These are phyloP conservation scores for Epinotia nisella DNA, from an alignment of 2,888 invertebrate species.

Conservation along the genomic window DNA sequence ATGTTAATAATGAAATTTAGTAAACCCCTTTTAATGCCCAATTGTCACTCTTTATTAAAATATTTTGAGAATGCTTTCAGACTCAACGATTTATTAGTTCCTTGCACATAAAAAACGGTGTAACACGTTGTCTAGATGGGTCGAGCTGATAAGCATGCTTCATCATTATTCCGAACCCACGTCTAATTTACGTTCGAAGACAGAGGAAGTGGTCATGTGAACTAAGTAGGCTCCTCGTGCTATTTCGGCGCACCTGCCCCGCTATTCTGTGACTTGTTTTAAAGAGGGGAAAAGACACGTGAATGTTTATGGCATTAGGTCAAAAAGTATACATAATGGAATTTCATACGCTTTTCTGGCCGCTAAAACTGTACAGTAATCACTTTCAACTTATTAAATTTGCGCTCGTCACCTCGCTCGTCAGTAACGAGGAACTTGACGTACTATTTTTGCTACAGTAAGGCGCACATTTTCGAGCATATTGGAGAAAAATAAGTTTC, in stretches of 20 bases:
- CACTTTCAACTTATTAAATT: too few relatives aligned
- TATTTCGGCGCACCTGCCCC: slow-evolving; percentile 57
- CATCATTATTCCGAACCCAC: slow-evolving; percentile 74
- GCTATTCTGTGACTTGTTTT: too few relatives aligned
- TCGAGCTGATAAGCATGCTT: slow-evolving; percentile 53
- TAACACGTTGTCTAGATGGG: slow-evolving; percentile 46
- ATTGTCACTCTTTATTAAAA: not conserved
- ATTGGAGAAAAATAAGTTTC: too few relatives aligned
- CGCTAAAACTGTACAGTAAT: too few relatives aligned
- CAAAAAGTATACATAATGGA: too few relatives aligned
- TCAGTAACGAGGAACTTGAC: too few relatives aligned
- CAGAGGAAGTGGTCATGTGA: slow-evolving; percentile 74
- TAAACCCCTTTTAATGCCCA: not conserved
- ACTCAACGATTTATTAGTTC: slow-evolving; percentile 2
- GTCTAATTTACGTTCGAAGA: slow-evolving; percentile 75
- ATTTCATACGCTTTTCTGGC: too few relatives aligned
- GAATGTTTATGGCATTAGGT: too few relatives aligned
- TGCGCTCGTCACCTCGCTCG: too few relatives aligned
- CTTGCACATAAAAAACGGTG: slow-evolving; percentile 9
- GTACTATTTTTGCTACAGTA: too few relatives aligned
- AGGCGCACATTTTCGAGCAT: too few relatives aligned
- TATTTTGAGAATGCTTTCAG: not conserved
- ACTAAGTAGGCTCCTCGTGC: slow-evolving; percentile 58
- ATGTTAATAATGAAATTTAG: not conserved
- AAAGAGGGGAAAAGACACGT: not conserved